Base-by-base conservation (phyloP, 92 coral and sea anemone species). In the Umimayanthus kanabou region DNA sequence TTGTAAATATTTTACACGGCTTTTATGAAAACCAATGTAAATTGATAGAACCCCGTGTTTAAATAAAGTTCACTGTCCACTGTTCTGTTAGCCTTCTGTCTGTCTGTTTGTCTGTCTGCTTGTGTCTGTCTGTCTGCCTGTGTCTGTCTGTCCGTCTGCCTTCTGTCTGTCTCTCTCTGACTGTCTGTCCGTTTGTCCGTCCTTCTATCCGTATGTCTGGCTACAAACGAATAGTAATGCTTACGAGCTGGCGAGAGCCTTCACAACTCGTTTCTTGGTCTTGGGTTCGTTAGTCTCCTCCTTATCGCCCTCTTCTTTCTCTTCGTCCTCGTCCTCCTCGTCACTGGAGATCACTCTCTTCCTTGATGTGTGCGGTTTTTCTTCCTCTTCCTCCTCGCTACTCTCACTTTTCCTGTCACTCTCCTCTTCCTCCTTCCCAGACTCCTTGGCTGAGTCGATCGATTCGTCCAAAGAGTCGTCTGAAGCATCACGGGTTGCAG, bases 161-260 rank as follows among this genome's bases (percentile, higher is more conserved):
- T 55, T 47, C 50, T 47, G 50, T 47, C 50, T 47, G 11, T 47
- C 11, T 47, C 14, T 9, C 6, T 53, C 13, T 10, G 10, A 53
- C 61, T 53, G 20, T 55, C 64, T 11, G 64, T 15, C 1, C 16
- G 53, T 47, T 3, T 57, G 2, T 5, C 66, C 16, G 66, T 57
- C 5, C 45, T 6, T 57, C 23, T 16, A 14, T 3, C 6, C 2
- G 58, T 53, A 25, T 61, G 1, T 23, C 26, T 20, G 69, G 14
- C 9, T 61, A 61, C 14, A 61, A 6, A 61, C 69, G 1, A 61
- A 22, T 1, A 61, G 1, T 18, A 69, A 25, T 0, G 91, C 98
- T 96, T 89, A 96, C 98, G 98, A 96, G 90, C 98, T 96, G 3
- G 93, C 93, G 8, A 96, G 92, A 28, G 94, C 93, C 73, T 91